Evolutionary conservation across 2,888 invertebrate species (phyloP).

Genomic region (Epirrhoe tristata): DNA sequence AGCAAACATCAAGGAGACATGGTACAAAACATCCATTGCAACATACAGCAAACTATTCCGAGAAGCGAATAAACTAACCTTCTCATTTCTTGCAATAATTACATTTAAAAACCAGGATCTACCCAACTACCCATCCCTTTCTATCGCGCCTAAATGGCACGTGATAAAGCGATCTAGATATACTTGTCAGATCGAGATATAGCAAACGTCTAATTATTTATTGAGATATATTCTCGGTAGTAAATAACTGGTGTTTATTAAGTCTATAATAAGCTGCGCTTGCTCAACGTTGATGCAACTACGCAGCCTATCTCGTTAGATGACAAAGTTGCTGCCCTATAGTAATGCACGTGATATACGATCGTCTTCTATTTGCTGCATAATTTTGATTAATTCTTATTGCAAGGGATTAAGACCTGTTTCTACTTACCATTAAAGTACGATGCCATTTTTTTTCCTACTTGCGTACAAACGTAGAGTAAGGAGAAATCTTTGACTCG

Average conservation of each 20-base stretch:
- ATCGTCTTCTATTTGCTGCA: neutral
- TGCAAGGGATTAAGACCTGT: neutral
- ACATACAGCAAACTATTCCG: slow-evolving; percentile 61
- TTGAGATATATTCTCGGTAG: slow-evolving; percentile 49
- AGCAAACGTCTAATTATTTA: slow-evolving; percentile 73
- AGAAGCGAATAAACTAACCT: slow-evolving; percentile 52
- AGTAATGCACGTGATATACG: slow-evolving; percentile 21
- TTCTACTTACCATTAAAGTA: too few species aligned
- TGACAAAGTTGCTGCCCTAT: slow-evolving; percentile 26
- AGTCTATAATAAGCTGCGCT: slow-evolving; percentile 25
- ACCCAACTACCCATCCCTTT: slow-evolving; percentile 59
- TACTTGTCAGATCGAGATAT: slow-evolving; percentile 70
- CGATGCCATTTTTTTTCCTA: too few species aligned
- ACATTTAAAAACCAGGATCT: slow-evolving; percentile 64
- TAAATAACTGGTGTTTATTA: slow-evolving; percentile 26
- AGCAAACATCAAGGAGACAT: slow-evolving; percentile 8
- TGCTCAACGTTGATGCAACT: slow-evolving; percentile 28
- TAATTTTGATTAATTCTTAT: slow-evolving; percentile 24
- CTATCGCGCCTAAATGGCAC: slow-evolving; percentile 54
- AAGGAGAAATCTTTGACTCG: too few species aligned
- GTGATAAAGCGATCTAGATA: slow-evolving; percentile 75
- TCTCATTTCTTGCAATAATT: slow-evolving; percentile 72
- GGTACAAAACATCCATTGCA: slow-evolving; percentile 33
- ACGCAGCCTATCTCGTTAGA: slow-evolving; percentile 25
- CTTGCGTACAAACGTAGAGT: too few species aligned